Evolutionary conservation across 2,888 invertebrate species (phyloP).

Genomic region (Cryptus viduatorius): DNA sequence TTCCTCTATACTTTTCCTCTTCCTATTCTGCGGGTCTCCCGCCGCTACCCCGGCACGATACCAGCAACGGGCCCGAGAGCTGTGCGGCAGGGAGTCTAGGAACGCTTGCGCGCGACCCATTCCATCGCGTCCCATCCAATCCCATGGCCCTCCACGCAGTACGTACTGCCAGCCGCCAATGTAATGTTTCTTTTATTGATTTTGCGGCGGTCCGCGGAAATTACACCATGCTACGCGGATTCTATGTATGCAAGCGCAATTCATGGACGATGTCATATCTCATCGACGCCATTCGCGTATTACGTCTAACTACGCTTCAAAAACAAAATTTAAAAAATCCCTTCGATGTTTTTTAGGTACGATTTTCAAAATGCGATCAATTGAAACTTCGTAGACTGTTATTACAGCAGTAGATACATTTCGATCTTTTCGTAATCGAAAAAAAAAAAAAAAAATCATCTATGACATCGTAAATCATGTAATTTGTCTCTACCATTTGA

Average conservation of each 20-base stretch:
- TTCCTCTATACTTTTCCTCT: slow-evolving; percentile 61
- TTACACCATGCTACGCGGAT: slow-evolving; percentile 77
- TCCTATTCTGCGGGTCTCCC: slow-evolving; percentile 50
- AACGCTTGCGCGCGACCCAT: slow-evolving; percentile 83
- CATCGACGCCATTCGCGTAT: slow-evolving; percentile 22
- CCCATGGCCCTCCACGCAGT: slow-evolving; percentile 78
- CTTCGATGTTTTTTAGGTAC: slow-evolving; percentile 19
- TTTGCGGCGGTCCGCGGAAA: slow-evolving; percentile 84
- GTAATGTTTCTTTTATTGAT: slow-evolving; percentile 85
- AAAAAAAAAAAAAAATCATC: not conserved
- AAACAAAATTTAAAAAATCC: not conserved
- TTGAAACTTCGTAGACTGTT: not conserved
- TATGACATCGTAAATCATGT: not conserved
- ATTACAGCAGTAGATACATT: too few relatives aligned
- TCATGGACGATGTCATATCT: slow-evolving; percentile 31
- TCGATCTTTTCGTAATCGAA: too few relatives aligned
- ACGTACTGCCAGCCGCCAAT: slow-evolving; percentile 82
- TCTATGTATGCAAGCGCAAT: slow-evolving; percentile 51
- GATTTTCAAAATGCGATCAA: not conserved
- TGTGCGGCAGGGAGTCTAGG: slow-evolving; percentile 73
- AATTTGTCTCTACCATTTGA: too few relatives aligned
- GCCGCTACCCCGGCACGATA: slow-evolving; percentile 57
- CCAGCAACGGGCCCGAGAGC: slow-evolving; percentile 49
- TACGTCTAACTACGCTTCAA: not conserved
- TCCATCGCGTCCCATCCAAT: slow-evolving; percentile 83